These are phyloP conservation scores for Catajapyx aquilonaris DNA, from an alignment of 1,140 invertebrate species.

Conservation along the genomic window DNA sequence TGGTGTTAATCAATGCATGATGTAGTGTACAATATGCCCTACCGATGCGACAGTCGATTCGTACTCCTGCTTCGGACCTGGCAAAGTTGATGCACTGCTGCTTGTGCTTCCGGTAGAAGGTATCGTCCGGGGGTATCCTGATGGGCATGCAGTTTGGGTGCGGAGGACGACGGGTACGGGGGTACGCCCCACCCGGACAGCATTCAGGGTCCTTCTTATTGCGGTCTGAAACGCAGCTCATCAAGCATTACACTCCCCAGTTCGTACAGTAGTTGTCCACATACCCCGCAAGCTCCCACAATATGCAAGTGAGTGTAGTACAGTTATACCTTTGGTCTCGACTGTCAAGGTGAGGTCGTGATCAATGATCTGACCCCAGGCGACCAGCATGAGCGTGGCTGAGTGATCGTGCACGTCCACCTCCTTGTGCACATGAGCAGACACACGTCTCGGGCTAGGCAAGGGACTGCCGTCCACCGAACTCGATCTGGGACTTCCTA, in stretches of 20 bases:
- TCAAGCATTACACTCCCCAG: neutral
- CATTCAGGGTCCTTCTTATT: slow-evolving; percentile 21
- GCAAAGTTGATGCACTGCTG: slow-evolving; percentile 29
- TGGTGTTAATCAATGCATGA: no score
- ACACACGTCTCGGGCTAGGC: slow-evolving; percentile 24
- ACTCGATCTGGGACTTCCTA: no score
- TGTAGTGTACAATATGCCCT: no score
- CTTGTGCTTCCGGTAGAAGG: slow-evolving; percentile 25
- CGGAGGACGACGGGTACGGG: slow-evolving; percentile 6
- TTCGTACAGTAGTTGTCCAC: no score
- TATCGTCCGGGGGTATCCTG: slow-evolving; percentile 23
- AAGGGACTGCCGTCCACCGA: slow-evolving; percentile 20
- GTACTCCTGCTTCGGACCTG: slow-evolving; percentile 23
- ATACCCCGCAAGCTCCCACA: neutral
- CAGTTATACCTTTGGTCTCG: slow-evolving; percentile 24
- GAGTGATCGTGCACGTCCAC: slow-evolving; percentile 24
- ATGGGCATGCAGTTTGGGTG: slow-evolving; percentile 29
- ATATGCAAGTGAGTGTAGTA: slow-evolving; percentile 6
- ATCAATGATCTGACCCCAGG: slow-evolving; percentile 31
- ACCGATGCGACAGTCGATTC: slow-evolving; percentile 27
- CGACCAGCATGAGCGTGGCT: slow-evolving; percentile 26
- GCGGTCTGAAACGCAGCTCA: slow-evolving; percentile 6
- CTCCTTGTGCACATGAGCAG: slow-evolving; percentile 24
- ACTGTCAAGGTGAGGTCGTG: slow-evolving; percentile 30
- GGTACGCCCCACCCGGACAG: slow-evolving; percentile 19